Evolutionary conservation across 2,113 vertebrate species (phyloP).

Genomic region (Mandrillus leucophaeus): DNA sequence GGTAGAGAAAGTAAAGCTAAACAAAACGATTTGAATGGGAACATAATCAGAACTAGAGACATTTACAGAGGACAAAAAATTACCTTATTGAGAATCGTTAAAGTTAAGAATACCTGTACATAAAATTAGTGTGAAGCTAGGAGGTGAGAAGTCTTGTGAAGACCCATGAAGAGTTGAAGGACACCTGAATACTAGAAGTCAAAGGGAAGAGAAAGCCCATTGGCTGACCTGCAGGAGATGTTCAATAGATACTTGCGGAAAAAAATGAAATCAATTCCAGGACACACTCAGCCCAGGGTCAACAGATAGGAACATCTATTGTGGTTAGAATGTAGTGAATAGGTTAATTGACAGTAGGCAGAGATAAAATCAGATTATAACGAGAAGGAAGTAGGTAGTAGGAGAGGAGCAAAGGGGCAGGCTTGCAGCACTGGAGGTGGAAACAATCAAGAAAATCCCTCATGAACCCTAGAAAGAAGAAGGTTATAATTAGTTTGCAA

Average conservation of each 20-base stretch:
- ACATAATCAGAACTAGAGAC: neutral
- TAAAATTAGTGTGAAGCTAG: neutral
- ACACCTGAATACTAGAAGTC: neutral
- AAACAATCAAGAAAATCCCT: neutral
- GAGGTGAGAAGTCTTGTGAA: neutral
- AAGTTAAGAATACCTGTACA: neutral
- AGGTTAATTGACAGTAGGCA: neutral
- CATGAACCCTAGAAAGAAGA: neutral
- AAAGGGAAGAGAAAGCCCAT: neutral
- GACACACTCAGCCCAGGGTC: neutral
- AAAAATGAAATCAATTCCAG: neutral
- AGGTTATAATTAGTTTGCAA: neutral
- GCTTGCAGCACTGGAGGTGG: neutral
- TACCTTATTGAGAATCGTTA: neutral
- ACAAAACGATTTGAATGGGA: slow-evolving; percentile 8
- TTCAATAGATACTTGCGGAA: neutral
- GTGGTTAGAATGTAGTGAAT: neutral
- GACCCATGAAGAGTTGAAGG: neutral
- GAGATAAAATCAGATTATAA: neutral
- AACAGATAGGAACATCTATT: neutral
- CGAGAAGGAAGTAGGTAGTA: neutral
- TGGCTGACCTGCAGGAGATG: neutral
- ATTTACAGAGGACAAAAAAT: neutral
- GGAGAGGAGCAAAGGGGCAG: neutral
- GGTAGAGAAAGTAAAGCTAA: neutral